Evolutionary conservation across 30 jellyfish, hydroid and myxozoan species (phyloP).

Genomic region (Haliclystus octoradiatus): DNA sequence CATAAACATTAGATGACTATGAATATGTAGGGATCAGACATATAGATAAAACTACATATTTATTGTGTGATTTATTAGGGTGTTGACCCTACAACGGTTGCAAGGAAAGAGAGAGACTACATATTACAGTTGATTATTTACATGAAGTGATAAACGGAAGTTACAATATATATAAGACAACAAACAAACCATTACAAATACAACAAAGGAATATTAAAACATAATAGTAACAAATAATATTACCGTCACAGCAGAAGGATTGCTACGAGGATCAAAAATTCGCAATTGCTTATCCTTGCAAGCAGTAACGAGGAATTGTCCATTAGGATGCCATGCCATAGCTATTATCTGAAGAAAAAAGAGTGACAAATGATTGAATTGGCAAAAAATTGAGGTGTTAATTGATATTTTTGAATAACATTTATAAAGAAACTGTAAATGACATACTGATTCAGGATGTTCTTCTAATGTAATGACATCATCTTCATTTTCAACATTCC

Average conservation of each 20-base stretch:
- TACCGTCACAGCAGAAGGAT: constrained; percentile 38
- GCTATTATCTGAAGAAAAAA: constrained; percentile 39
- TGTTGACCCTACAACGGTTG: too few species aligned
- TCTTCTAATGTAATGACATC: constrained; percentile 65
- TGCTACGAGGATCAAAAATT: constrained; percentile 67
- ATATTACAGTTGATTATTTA: too few species aligned
- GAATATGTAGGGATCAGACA: background rate
- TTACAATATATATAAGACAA: too few species aligned
- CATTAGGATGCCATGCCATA: constrained; percentile 96
- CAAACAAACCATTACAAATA: background rate
- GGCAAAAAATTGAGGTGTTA: background rate
- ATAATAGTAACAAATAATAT: too few species aligned
- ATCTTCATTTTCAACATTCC: constrained; percentile 54
- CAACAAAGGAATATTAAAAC: background rate
- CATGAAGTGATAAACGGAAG: too few species aligned
- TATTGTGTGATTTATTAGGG: too few species aligned
- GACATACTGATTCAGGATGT: constrained; percentile 83
- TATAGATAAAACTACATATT: too few species aligned
- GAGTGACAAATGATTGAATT: background rate
- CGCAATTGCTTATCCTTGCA: constrained; percentile 64
- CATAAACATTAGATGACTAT: background rate
- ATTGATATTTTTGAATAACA: too few species aligned
- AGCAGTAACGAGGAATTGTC: constrained; percentile 58
- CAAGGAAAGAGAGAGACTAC: too few species aligned
- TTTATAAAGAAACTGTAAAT: background rate